Evolutionary conservation across 2,113 vertebrate species (phyloP), one percentile per base, ranked within the genome.

Genomic region (Centrocercus urophasianus): DNA sequence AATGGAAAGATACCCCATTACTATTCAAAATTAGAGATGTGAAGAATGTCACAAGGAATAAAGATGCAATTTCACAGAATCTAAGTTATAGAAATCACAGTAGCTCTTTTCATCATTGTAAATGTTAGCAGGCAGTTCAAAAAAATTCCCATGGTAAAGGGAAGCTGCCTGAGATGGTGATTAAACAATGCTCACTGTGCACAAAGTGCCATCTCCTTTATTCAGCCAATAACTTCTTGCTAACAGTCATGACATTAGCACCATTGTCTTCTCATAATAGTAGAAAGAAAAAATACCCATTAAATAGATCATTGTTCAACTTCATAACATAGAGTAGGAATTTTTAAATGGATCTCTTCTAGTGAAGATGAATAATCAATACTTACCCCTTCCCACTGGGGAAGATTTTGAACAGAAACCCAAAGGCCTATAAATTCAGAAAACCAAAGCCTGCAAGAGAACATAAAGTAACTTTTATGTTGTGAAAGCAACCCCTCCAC

Each of bases 361-460:
- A 42, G 24, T 4, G 11, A 12, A 85, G 21, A 20, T 17, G 16
- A 52, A 90, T 93, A 85, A 25, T 13, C 57, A 61, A 89, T 93
- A 98, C 99, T 98, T 90, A 99, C 99, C 98, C 99, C 98, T 97
- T 99, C 99, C 99, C 99, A 99, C 54, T 99, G 98, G 66, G 99
- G 99, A 93, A 99, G 98, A 98, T 99, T 99, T 96, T 99, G 99
- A 92, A 99, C 99, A 10, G 99, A 99, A 94, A 98, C 97, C 99
- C 99, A 99, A 95, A 99, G 98, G 95, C 97, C 98, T 95, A 99
- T 98, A 94, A 99, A 96, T 96, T 99, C 99, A 97, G 99, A 98
- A 94, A 99, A 99, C 99, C 99, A 99, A 97, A 99, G 98, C 97
- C 99, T 99, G 98, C 70, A 98, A 92, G 82, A 97, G 66, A 97